Conservation (phyloP, 2,888 invertebrate genomes). For the Papilio demoleus region DNA sequence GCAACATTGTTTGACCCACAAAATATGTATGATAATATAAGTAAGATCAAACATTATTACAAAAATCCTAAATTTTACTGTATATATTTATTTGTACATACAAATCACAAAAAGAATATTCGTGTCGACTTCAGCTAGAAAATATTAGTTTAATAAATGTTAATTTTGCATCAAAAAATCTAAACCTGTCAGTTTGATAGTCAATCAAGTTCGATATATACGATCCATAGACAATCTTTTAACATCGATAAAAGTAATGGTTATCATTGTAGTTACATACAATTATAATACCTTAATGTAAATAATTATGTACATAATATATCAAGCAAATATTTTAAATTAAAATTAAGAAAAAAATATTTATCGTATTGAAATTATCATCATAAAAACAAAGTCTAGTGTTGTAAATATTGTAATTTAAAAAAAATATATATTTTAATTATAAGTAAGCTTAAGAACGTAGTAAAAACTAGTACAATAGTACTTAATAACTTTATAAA, state of each 20-base stretch:
- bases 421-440: not conserved
- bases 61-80: too few species aligned
- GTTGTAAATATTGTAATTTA: not conserved
- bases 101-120: not conserved
- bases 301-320: slow-evolving; percentile 9
- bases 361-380: not conserved
- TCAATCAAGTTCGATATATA: too few species aligned
- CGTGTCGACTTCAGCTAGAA: not conserved
- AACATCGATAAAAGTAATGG: not conserved
- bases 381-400: not conserved
- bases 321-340: not conserved
- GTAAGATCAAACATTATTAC: too few species aligned
- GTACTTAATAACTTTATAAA: too few species aligned
- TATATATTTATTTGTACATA: slow-evolving; percentile 22
- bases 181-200: not conserved
- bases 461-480: too few species aligned
- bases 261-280: not conserved
- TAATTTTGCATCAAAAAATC: not conserved
- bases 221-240: slow-evolving; percentile 9
- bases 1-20: too few species aligned
- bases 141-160: not conserved
- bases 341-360: not conserved
- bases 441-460: too few species aligned
- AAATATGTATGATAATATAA: not conserved
- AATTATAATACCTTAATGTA: not conserved